Base-by-base conservation (phyloP, 2,888 invertebrate species). In the Chaetoderma sp. region DNA sequence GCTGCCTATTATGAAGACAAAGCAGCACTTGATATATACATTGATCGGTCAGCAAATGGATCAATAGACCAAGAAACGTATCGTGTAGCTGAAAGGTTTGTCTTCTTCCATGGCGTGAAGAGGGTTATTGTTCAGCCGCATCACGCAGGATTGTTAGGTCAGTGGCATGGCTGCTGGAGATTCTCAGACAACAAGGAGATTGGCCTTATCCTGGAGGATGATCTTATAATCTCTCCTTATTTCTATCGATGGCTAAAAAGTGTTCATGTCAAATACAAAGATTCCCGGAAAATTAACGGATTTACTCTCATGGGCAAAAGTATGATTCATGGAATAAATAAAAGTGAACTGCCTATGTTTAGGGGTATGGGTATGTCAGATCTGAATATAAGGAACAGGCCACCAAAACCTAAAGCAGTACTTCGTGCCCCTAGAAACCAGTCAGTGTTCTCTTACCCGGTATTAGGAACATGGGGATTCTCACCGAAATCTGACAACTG, bases 171-270 rank as follows among this genome's bases (percentile, higher is more conserved):
- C 4, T 78, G 80, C 0, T 82, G 82, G 82, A 77, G 78, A 0
- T 39, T 33, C 3, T 47, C 61, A 1, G 66, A 74, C 52, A 69
- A 65, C 10, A 65, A 73, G 5, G 81, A 82, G 66, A 74, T 80
- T 13, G 81, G 74, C 1, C 66, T 82, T 1, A 71, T 82, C 32
- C 56, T 82, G 1, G 82, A 82, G 55, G 82, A 82, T 50, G 82
- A 82, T 59, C 44, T 79, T 16, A 72, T 74, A 13, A 72, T 81
- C 1, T 80, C 81, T 0, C 74, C 68, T 28, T 73, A 68, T 54
- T 75, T 78, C 32, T 81, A 79, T 60, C 65, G 70, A 39, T 82
- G 78, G 76, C 56, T 81, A 28, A 77, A 75, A 65, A 64, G 71
- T 18, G 79, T 77, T 13, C 78, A 78, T 55, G 56, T 54, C 3